These are phyloP conservation scores for Minunthozetes semirufus DNA, from an alignment of 2,888 invertebrate species.

Conservation along the genomic window DNA sequence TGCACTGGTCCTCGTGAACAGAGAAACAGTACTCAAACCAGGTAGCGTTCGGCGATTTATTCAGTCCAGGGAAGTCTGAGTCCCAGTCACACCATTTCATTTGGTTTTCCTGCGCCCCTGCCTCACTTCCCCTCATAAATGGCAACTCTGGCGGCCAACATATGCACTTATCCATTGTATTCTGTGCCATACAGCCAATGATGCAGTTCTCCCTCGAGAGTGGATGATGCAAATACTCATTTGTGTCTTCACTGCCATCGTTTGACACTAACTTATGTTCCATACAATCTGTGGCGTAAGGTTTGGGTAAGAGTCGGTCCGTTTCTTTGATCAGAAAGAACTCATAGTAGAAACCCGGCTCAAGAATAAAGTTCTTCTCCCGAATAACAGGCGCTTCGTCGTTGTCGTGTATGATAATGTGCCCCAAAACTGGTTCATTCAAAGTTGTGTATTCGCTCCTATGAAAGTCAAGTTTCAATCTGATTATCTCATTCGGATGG, in stretches of 20 bases:
- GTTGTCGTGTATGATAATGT: slow-evolving; percentile 32
- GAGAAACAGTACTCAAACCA: slow-evolving; percentile 30
- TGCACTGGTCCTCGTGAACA: slow-evolving; percentile 25
- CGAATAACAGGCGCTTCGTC: slow-evolving; percentile 27
- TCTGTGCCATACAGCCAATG: slow-evolving; percentile 27
- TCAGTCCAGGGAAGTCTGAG: neutral
- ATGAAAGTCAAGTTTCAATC: slow-evolving; percentile 26
- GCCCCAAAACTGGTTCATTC: slow-evolving; percentile 32
- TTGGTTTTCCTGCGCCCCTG: neutral
- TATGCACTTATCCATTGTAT: slow-evolving; percentile 31
- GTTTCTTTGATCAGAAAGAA: slow-evolving; percentile 31
- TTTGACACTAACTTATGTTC: neutral
- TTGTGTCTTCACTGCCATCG: neutral
- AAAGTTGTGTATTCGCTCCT: slow-evolving; percentile 32
- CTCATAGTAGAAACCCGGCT: slow-evolving; percentile 34
- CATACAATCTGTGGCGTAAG: slow-evolving; percentile 34
- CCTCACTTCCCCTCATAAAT: neutral
- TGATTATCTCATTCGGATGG: slow-evolving; percentile 35
- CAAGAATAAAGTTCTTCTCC: slow-evolving; percentile 25
- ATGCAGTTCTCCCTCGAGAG: slow-evolving; percentile 28
- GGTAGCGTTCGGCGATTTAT: neutral
- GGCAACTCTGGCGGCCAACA: slow-evolving; percentile 37
- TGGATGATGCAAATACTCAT: neutral
- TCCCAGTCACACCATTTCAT: slow-evolving; percentile 33
- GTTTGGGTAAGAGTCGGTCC: slow-evolving; percentile 8